Percentiles rank a stretch among this genome's conserved stretches.
These are phyloP conservation scores for Catharus ustulatus DNA, from an alignment of 2,797 vertebrate species.

Conservation along the genomic window DNA sequence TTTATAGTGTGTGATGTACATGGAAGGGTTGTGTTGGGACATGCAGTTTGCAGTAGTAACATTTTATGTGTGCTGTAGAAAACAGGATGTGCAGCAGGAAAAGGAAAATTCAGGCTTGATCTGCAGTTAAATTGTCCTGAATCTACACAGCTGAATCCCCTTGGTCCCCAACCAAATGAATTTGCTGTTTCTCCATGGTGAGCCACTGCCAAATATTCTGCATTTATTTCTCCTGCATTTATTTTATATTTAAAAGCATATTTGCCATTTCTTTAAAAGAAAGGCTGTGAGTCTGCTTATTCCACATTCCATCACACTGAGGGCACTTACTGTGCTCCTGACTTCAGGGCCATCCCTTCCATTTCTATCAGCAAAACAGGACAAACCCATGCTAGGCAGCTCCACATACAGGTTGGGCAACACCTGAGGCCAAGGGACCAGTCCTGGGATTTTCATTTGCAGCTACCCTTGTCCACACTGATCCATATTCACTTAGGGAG, in stretches of 20 bases:
- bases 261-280: background rate
- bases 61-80: background rate
- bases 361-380: background rate
- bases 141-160: background rate
- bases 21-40: background rate
- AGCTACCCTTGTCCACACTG: background rate
- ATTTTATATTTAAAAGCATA: background rate
- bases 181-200: background rate
- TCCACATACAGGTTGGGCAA: rapidly evolving
- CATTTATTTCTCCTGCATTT: background rate
- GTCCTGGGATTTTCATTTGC: background rate
- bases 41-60: background rate
- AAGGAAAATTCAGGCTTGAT: background rate
- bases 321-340: background rate
- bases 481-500: rapidly evolving
- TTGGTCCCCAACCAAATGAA: background rate
- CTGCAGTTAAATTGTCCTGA: background rate
- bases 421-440: background rate
- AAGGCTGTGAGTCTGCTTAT: background rate
- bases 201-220: background rate
- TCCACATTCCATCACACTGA: rapidly evolving
- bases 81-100: background rate
- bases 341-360: background rate
- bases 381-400: background rate
- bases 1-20: rapidly evolving